Base-by-base conservation (phyloP, 2,797 vertebrate species). In the Ataeniobius toweri region DNA sequence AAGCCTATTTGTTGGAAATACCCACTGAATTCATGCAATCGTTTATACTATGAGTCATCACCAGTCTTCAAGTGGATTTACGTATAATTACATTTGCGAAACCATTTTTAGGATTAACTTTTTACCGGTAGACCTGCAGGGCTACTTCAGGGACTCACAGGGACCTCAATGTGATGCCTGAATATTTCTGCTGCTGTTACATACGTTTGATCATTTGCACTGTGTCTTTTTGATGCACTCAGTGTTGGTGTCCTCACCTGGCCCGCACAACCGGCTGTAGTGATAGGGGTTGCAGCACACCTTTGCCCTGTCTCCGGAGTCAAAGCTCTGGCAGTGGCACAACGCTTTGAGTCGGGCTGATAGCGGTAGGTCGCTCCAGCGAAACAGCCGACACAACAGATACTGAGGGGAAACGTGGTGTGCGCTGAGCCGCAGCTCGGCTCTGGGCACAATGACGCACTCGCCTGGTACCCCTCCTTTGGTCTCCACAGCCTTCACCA, bases 231-330 rank as follows among this genome's bases (percentile, higher is more conserved):
- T 36, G 41, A 55, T 56, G 6, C 28, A 44, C 10, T 31, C 12
- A 51, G 0, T 41, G 68, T 1, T 26, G 41, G 1, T 68, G 85
- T 89, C 85, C 95, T 97, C 94, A 98, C 97, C 98, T 97, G 97
- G 97, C 93, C 97, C 98, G 91, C 97, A 98, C 72, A 99, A 84
- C 83, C 97, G 94, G 94, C 97, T 98, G 96, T 98, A 98, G 96
- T 99, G 98, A 93, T 98, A 97, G 73, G 98, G 98, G 91, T 99
- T 99, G 96, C 98, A 98, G 95, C 98, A 99, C 86, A 96, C 94
- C 46, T 94, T 94, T 56, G 95, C 95, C 56, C 94, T 90, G 88
- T 97, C 96, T 79, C 18, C 88, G 6, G 76, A 82, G 48, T 95
- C 93, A 86, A 96, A 97, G 89, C 96, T 97, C 90, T 96, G 96